Base-by-base conservation (phyloP, 1,140 invertebrate genomes). In the Caenorhabditis remanei region DNA sequence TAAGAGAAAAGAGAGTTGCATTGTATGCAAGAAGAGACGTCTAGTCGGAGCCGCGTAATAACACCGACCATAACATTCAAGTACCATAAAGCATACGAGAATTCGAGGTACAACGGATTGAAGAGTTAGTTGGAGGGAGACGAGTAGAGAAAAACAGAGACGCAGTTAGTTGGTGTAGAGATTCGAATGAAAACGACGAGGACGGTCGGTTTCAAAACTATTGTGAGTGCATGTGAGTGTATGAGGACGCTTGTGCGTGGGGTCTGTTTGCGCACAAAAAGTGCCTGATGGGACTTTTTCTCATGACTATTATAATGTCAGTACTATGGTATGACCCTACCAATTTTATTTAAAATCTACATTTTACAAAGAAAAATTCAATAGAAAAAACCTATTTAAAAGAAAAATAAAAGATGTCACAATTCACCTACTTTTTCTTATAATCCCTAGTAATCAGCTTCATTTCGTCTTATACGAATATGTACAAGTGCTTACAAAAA, bases 21-120 rank as follows among this genome's bases (percentile, higher is more conserved):
- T 79, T 79, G 71, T 79, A 79, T 50, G 46, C 43, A 53, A 79
- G 71, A 32, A 24, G n/a, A 21, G 46, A 50, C 71, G 43, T 53
- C 46, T 32, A 24, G 71, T 79, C 71, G 71, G 71, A 79, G 71
- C 71, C 71, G 71, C 43, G 71, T 79, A 79, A 79, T 79, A 79
- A 79, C 71, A 79, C 71, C 71, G 21, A 79, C 71, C 71, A 50
- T 79, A 79, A 79, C 71, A 79, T 79, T 79, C 71, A 79, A 79
- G 71, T 79, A 79, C 71, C 71, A 79, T 79, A 79, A 79, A 79
- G 71, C 71, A 46, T 79, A 79, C 41, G 67, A 46, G 46, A 53
- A 41, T 9, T n/a, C 43, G 43, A 79, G 11, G 40, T 50, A 50
- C 19, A 46, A n/a, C 16, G 41, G n/a, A 75, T 75, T 75, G 67